A percentile compares a stretch with the other conserved stretches of the same genome.
Evolutionary conservation across 2,888 invertebrate genomes (phyloP).

Genomic region (Aspidapion aeneum): DNA sequence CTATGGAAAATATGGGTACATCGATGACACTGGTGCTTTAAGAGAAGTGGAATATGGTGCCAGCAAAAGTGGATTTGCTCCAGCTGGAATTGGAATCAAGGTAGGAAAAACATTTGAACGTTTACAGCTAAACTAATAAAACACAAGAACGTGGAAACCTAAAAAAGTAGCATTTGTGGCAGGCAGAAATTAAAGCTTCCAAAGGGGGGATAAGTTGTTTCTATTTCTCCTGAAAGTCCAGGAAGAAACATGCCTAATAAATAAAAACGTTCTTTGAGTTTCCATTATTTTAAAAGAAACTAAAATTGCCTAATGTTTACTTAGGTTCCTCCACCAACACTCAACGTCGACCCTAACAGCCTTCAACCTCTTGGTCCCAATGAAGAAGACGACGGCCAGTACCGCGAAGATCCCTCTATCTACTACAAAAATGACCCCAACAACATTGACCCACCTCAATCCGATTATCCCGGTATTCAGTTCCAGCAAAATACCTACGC

Average conservation of each 20-base stretch:
- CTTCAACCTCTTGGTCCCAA: slow-evolving; percentile 52
- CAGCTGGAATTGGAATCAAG: slow-evolving; percentile 70
- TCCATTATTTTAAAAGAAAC: too few species aligned
- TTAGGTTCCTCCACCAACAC: slow-evolving; percentile 78
- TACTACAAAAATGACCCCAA: slow-evolving; percentile 65
- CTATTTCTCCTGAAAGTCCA: too few species aligned
- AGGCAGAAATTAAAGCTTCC: too few species aligned
- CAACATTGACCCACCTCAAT: slow-evolving; percentile 26
- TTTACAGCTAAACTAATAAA: too few species aligned
- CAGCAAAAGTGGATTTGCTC: slow-evolving; percentile 76
- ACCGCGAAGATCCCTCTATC: slow-evolving; percentile 76
- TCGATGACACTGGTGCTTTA: slow-evolving; percentile 70
- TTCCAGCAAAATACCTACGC: slow-evolving; percentile 27
- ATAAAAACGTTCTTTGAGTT: too few species aligned
- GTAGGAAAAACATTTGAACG: too few species aligned
- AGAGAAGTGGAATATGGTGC: slow-evolving; percentile 86
- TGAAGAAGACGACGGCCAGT: slow-evolving; percentile 81
- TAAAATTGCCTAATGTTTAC: too few species aligned
- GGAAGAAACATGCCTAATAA: too few species aligned
- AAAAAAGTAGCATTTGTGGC: too few species aligned
- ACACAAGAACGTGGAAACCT: too few species aligned
- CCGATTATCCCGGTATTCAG: slow-evolving; percentile 24
- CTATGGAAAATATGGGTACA: slow-evolving; percentile 86
- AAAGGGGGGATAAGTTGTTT: too few species aligned
- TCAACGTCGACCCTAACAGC: slow-evolving; percentile 50